Conservation (phyloP, 2,797 vertebrate genomes). For the Chaenodraco wilsoni region DNA sequence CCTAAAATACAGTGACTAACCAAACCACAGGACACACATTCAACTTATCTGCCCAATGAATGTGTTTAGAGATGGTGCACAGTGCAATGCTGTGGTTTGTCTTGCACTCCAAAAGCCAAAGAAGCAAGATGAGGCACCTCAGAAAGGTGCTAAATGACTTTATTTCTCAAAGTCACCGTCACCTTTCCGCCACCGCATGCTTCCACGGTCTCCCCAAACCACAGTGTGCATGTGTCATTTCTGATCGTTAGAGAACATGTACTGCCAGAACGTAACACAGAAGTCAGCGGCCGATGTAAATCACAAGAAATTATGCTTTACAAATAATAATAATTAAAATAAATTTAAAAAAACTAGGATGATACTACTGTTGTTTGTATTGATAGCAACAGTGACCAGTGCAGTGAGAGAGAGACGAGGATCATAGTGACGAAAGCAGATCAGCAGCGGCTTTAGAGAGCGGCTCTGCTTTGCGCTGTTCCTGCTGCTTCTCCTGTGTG, state of each 20-base stretch:
- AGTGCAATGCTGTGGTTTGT: slow-evolving; percentile 65
- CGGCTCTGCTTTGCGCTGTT: slow-evolving; percentile 61
- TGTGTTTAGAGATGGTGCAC: slow-evolving; percentile 42
- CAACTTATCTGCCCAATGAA: slow-evolving; percentile 6
- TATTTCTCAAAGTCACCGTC: slow-evolving; percentile 62
- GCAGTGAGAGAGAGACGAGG: slow-evolving; percentile 46
- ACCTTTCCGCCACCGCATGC: slow-evolving; percentile 62
- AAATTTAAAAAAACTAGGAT: not conserved
- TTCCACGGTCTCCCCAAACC: slow-evolving; percentile 67
- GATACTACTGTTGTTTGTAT: slow-evolving; percentile 15
- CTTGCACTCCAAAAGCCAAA: slow-evolving; percentile 60
- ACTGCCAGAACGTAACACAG: not conserved
- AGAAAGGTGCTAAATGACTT: slow-evolving; percentile 74
- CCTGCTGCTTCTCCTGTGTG: slow-evolving; percentile 59
- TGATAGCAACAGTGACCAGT: slow-evolving; percentile 35
- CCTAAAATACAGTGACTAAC: slow-evolving; percentile 29
- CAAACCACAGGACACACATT: slow-evolving; percentile 49
- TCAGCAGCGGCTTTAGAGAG: slow-evolving; percentile 73
- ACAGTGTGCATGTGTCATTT: slow-evolving; percentile 44
- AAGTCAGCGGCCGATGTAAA: not conserved
- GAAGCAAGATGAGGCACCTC: slow-evolving; percentile 31
- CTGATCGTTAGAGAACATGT: slow-evolving; percentile 1
- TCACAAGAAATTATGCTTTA: slow-evolving; percentile 1
- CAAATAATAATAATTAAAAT: not conserved
- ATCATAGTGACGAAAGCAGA: slow-evolving; percentile 70